Evolutionary conservation across 2,888 invertebrate species (phyloP), one percentile per base, ranked within the genome.

Genomic region (Parnassius apollo): DNA sequence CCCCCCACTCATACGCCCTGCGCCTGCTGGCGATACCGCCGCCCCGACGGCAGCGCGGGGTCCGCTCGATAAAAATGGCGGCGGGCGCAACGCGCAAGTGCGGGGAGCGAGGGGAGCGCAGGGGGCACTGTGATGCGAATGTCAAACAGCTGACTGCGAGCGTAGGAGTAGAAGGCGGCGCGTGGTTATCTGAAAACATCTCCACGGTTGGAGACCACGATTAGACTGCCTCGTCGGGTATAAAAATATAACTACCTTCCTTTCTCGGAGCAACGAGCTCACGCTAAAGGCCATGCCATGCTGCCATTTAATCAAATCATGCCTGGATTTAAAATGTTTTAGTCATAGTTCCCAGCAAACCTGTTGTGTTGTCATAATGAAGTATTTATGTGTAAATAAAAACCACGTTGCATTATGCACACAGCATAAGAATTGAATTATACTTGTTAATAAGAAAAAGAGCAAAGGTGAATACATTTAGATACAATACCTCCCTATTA

Each of bases 81-180:
- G 66, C 66, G 62, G 64, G 61, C 52, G 63, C 60, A 65, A 66
- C 68, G 67, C 58, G 67, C 68, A 61, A 61, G 66, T 66, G 69
- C 66, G 65, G 66, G 58, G 59, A 60, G 54, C 18, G 66, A 64
- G 70, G 60, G 69, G 62, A 63, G 65, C 59, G 69, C 67, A 68
- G 68, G 70, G 70, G 71, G 69, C 68, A 67, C 69, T 58, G 73
- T 69, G 72, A 67, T 69, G 73, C 81, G 81, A 85, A 82, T 85
- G 82, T 80, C 82, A 83, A 88, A 87, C 88, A 88, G 88, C 88
- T 88, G 88, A 88, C 84, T 82, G 80, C 76, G 77, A 78, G 78
- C 76, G 78, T 13, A 13, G 49, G 9, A 35, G 35, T 78, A 13
- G 52, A 10, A 77, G 79, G 76, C 64, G 67, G 67, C 66, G 66